Conservation (phyloP, 2,888 invertebrate species). For the Glomeris marginata region DNA sequence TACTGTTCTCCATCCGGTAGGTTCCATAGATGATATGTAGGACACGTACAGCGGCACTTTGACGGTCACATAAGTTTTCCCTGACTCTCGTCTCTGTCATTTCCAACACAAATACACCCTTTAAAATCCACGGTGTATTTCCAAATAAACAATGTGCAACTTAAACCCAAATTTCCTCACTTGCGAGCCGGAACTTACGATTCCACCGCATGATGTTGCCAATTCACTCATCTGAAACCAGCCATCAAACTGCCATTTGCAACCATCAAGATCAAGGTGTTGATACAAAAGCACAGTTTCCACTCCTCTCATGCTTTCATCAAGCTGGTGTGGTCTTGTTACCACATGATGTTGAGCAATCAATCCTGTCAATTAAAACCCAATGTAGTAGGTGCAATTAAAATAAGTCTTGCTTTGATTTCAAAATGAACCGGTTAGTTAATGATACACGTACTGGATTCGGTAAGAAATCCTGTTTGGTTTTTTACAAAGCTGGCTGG, state of each 20-base stretch:
- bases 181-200: constrained; percentile 29
- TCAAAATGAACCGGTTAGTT: neutral
- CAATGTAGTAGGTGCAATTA: too few species aligned
- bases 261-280: constrained; percentile 30
- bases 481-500: neutral
- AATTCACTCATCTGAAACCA: constrained; percentile 33
- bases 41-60: constrained; percentile 32
- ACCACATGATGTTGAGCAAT: constrained; percentile 2
- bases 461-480: constrained; percentile 16
- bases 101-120: neutral
- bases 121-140: neutral
- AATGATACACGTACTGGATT: neutral
- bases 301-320: constrained; percentile 21
- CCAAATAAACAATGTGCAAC: neutral
- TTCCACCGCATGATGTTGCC: constrained; percentile 31
- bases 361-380: too few species aligned
- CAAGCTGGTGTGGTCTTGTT: constrained; percentile 26
- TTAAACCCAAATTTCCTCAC: constrained; percentile 16
- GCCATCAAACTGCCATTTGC: constrained; percentile 32
- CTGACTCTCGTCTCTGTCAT: constrained; percentile 23
- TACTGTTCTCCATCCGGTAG: constrained; percentile 31
- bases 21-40: constrained; percentile 29
- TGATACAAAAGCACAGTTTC: constrained; percentile 26
- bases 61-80: constrained; percentile 29
- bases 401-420: neutral